Evolutionary conservation across 1,140 invertebrate genomes (phyloP), one percentile per base, ranked within the genome.

Genomic region (Palaemon carinicauda): DNA sequence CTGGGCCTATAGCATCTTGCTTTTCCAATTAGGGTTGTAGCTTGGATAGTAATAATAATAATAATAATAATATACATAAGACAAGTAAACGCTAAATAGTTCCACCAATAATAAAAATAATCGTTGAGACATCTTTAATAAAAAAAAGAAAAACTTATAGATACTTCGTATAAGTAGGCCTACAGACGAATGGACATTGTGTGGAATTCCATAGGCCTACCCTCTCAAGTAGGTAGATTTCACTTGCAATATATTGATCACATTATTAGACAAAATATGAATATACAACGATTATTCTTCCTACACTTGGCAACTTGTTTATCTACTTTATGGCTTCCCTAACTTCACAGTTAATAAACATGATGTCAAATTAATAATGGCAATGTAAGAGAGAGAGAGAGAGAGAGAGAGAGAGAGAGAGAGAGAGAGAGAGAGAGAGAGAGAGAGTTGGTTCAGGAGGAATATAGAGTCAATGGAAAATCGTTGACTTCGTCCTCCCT

Each of bases 351-450:
- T 41, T 41, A 41, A 4, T 41, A 7, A 5, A 1, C 41, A 0
- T 41, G 7, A 7, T 21, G 15, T 60, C 7, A 60, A 27, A 60
- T 10, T 60, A 27, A 60, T n/a, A 60, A 5, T 7, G 15, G 7
- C 19, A 60, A 27, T 60, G 56, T 7, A 27, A 60, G 56, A 21
- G 56, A 60, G 56, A 60, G 56, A 21, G 56, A 60, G 60, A 65
- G 60, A 65, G 56, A n/a, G 19, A 65, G 56, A 65, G 56, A 65
- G 56, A 65, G 19, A 65, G 56, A 65, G 56, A 65, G 56, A 65
- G 56, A 65, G 56, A 65, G 56, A 65, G 56, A 65, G 56, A 65
- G 56, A 65, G 56, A 65, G 60, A 65, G 60, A 65, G 60, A n/a
- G 60, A 65, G 60, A n/a, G 60, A 65, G 60, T n/a, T 21, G 12